A percentile compares a stretch with the other conserved stretches of the same genome.
Evolutionary conservation across 2,888 invertebrate genomes (phyloP).

Genomic region (Cephus rjabovi): DNA sequence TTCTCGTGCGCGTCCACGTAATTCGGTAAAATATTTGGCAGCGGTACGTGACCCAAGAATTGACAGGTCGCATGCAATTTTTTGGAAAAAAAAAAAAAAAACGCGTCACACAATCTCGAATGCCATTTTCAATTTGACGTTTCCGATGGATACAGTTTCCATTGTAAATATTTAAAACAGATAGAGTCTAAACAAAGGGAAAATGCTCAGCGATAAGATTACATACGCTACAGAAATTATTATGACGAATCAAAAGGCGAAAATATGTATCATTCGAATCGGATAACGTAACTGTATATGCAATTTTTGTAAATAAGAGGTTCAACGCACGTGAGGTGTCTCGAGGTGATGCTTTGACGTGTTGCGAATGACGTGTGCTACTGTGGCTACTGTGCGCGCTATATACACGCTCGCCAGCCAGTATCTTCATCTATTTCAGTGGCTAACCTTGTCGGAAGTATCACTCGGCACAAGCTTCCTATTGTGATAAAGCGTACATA

Average conservation of each 20-base stretch:
- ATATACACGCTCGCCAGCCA: background rate
- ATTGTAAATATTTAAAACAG: background rate
- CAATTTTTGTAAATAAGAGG: background rate
- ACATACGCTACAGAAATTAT: background rate
- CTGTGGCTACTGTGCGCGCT: slow-evolving; percentile 7
- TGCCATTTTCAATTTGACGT: background rate
- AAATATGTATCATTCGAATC: background rate
- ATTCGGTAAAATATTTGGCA: background rate
- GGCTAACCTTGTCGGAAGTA: slow-evolving; percentile 54
- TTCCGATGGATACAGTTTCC: background rate
- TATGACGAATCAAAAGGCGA: background rate
- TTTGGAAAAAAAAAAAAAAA: too few species aligned
- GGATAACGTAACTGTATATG: background rate
- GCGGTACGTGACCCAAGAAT: background rate
- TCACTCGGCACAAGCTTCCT: slow-evolving; percentile 44
- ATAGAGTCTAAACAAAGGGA: background rate
- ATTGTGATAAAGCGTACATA: slow-evolving; percentile 43
- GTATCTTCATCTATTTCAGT: slow-evolving; percentile 51
- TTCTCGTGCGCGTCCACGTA: background rate
- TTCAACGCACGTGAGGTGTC: background rate
- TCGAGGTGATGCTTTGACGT: background rate
- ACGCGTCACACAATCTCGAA: background rate
- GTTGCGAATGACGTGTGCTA: slow-evolving; percentile 24
- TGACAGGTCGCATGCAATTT: background rate
- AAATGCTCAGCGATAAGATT: background rate